phyloP scores from a whole-genome alignment of 1,140 invertebrate genomes.

The Maconellicoccus hirsutus region DNA sequence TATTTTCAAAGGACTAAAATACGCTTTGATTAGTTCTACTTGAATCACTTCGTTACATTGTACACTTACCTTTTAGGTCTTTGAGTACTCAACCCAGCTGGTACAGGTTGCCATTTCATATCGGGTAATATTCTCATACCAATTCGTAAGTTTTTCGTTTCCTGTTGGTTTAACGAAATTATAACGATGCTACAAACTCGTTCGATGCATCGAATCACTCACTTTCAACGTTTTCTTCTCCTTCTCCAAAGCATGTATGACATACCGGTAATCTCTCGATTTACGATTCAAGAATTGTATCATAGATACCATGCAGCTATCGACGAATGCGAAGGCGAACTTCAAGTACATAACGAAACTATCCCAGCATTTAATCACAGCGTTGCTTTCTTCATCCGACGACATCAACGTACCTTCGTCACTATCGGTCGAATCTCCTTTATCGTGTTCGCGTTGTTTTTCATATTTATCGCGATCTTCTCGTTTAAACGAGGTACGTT shows the following conservation, averaged over 20 bases:
- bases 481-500: background rate
- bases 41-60: background rate
- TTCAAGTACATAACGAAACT: conserved; percentile 33
- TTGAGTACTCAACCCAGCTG: conserved; percentile 30
- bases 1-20: conserved; percentile 29
- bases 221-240: conserved; percentile 81
- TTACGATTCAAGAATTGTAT: conserved; percentile 75
- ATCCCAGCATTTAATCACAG: conserved; percentile 11
- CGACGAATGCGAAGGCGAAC: conserved; percentile 56
- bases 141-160: conserved; percentile 52
- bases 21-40: background rate
- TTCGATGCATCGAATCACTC: conserved; percentile 26
- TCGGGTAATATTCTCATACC: conserved; percentile 50
- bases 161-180: no score
- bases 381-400: conserved; percentile 3
- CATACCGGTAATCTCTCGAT: conserved; percentile 85
- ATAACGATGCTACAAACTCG: no score
- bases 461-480: background rate
- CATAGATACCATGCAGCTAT: conserved; percentile 75
- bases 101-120: conserved; percentile 60
- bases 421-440: background rate
- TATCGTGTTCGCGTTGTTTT: background rate
- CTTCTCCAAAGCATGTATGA: conserved; percentile 60
- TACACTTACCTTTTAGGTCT: conserved; percentile 2
- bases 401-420: background rate